Conservation (phyloP, 2,888 invertebrate genomes). For the Corbicula japonica region DNA sequence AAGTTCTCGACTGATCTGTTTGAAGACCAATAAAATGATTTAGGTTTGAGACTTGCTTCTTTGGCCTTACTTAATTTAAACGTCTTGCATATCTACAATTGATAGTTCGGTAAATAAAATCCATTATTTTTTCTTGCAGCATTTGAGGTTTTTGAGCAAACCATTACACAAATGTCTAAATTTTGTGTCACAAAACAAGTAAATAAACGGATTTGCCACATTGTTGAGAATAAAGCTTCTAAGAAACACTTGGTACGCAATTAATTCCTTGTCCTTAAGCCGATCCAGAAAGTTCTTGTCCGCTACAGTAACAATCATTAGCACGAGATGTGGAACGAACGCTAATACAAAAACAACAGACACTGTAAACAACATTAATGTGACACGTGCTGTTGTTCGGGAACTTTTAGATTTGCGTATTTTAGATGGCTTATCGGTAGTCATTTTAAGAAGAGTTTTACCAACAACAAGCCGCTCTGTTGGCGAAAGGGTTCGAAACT, state of each 20-base stretch:
- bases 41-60: too few relatives aligned
- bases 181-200: conserved; percentile 59
- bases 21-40: too few relatives aligned
- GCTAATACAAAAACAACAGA: conserved; percentile 54
- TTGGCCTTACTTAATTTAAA: too few relatives aligned
- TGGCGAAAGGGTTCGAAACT: conserved; percentile 13
- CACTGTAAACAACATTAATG: conserved; percentile 61
- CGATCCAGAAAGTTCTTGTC: conserved; percentile 39
- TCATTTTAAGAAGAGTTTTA: too few relatives aligned
- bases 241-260: conserved; percentile 58
- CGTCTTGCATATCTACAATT: too few relatives aligned
- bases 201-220: conserved; percentile 65
- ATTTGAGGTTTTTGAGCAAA: background rate
- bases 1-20: too few relatives aligned
- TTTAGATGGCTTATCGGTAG: background rate
- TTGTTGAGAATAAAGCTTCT: conserved; percentile 65
- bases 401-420: conserved; percentile 4
- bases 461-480: background rate
- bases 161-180: conserved; percentile 42
- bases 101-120: too few relatives aligned
- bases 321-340: conserved; percentile 56
- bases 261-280: conserved; percentile 29
- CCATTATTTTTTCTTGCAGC: too few relatives aligned
- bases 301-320: conserved; percentile 46
- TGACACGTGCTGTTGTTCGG: conserved; percentile 50